Evolutionary conservation across 2,113 vertebrate species (phyloP).

Genomic region (Capricornis sumatraensis): DNA sequence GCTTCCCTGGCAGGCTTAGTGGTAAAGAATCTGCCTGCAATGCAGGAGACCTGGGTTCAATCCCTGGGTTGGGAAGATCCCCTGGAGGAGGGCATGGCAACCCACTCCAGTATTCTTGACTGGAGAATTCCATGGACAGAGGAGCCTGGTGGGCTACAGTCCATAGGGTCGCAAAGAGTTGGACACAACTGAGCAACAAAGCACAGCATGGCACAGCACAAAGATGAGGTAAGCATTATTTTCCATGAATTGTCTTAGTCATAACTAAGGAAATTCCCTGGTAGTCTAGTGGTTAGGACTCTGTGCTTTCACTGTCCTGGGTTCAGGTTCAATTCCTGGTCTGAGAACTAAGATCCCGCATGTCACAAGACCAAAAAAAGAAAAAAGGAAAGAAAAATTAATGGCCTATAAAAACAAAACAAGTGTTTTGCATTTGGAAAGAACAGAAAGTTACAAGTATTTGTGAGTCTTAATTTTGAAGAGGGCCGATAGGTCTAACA

Average conservation of each 20-base stretch:
- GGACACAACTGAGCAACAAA: not conserved
- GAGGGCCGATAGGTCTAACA: not conserved
- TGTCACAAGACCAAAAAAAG: not conserved
- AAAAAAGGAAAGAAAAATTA: not conserved
- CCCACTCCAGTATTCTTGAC: not conserved
- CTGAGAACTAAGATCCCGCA: not conserved
- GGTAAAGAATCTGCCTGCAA: not conserved
- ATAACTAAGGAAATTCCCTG: no score
- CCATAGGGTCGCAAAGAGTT: accelerated
- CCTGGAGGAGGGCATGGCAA: not conserved
- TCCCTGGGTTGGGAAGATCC: not conserved
- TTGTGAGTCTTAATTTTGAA: not conserved
- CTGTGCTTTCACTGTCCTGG: not conserved
- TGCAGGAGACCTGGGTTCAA: not conserved
- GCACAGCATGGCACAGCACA: not conserved
- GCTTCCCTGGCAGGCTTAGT: not conserved
- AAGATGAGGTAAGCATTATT: not conserved
- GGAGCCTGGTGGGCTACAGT: not conserved
- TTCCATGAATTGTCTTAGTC: not conserved
- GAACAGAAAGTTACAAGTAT: not conserved
- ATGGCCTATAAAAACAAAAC: not conserved
- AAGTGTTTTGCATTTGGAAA: not conserved
- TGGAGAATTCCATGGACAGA: not conserved
- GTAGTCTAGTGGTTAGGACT: not conserved
- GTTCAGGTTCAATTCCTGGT: not conserved